phyloP scores from a whole-genome alignment of 2,797 vertebrate genomes.

The Scarus forsteni region DNA sequence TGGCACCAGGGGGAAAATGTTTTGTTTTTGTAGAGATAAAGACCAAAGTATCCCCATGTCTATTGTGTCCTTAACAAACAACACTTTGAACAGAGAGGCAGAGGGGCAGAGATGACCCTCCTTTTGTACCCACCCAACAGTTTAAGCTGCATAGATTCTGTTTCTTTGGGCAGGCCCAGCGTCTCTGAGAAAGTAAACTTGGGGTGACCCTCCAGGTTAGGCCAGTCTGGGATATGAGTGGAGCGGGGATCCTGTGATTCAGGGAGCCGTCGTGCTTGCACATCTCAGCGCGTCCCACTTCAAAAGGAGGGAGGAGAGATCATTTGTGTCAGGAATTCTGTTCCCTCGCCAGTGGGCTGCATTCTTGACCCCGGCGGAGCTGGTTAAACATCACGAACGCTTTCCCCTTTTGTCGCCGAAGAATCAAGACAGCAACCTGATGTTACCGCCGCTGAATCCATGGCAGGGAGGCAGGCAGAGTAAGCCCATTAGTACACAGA shows the following conservation, averaged over 20 bases:
- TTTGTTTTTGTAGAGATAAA: constrained; percentile 52
- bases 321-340: constrained; percentile 81
- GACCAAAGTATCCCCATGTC: constrained; percentile 57
- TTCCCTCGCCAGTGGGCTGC: constrained; percentile 78
- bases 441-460: constrained; percentile 75
- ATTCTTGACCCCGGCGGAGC: constrained; percentile 85
- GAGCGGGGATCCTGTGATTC: constrained; percentile 71
- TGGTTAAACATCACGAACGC: constrained; percentile 84
- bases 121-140: constrained; percentile 79
- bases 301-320: constrained; percentile 81
- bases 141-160: constrained; percentile 88
- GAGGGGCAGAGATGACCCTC: constrained; percentile 64
- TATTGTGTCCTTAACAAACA: constrained; percentile 71
- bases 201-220: constrained; percentile 88
- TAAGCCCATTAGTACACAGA: constrained; percentile 75
- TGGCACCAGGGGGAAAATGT: constrained; percentile 25
- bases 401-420: constrained; percentile 79
- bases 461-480: constrained; percentile 64
- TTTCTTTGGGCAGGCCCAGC: constrained; percentile 79
- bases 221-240: constrained; percentile 84
- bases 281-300: constrained; percentile 74
- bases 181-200: constrained; percentile 92
- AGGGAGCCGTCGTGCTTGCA: constrained; percentile 65
- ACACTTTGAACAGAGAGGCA: constrained; percentile 52
- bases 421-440: constrained; percentile 82